phyloP scores from a whole-genome alignment of 2,113 vertebrate genomes.

The Psittacus erithacus region DNA sequence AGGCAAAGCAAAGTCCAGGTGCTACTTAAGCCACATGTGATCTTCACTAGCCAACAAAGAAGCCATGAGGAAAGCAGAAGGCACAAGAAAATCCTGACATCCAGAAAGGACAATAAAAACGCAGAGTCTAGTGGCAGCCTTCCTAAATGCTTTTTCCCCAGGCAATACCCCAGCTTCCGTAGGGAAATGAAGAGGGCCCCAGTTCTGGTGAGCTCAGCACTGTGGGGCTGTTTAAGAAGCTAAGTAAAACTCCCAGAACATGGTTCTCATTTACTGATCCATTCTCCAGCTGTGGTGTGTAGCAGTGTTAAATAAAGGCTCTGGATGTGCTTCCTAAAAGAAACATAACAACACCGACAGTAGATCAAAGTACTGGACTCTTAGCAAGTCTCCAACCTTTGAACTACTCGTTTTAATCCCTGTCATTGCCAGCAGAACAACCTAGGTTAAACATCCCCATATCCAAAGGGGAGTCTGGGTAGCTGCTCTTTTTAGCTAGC shows the following conservation, averaged over 20 bases:
- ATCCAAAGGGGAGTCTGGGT: constrained; percentile 16
- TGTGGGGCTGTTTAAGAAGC: not conserved
- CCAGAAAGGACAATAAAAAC: constrained; percentile 53
- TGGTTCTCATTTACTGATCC: constrained; percentile 68
- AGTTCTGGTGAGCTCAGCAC: constrained; percentile 55
- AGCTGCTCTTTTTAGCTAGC: constrained; percentile 4
- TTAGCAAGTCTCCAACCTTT: constrained; percentile 63
- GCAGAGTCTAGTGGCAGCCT: constrained; percentile 37
- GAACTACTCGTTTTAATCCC: constrained; percentile 58
- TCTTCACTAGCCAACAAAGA: constrained; percentile 51
- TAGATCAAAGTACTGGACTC: constrained; percentile 79
- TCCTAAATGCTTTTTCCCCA: constrained; percentile 18
- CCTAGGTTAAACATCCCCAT: constrained; percentile 55
- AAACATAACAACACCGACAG: constrained; percentile 65
- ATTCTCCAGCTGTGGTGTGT: constrained; percentile 56
- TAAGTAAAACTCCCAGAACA: constrained; percentile 53
- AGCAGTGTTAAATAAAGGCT: constrained; percentile 67
- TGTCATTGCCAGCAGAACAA: constrained; percentile 58
- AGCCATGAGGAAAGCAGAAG: constrained; percentile 7
- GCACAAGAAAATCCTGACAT: constrained; percentile 7
- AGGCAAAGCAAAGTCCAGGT: constrained; percentile 52
- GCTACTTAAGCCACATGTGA: constrained; percentile 40
- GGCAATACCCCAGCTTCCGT: constrained; percentile 49
- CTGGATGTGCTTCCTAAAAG: constrained; percentile 64
- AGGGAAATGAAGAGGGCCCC: constrained; percentile 48